Base-by-base conservation (phyloP, 2,113 vertebrate species). In the Myotis yumanensis region DNA sequence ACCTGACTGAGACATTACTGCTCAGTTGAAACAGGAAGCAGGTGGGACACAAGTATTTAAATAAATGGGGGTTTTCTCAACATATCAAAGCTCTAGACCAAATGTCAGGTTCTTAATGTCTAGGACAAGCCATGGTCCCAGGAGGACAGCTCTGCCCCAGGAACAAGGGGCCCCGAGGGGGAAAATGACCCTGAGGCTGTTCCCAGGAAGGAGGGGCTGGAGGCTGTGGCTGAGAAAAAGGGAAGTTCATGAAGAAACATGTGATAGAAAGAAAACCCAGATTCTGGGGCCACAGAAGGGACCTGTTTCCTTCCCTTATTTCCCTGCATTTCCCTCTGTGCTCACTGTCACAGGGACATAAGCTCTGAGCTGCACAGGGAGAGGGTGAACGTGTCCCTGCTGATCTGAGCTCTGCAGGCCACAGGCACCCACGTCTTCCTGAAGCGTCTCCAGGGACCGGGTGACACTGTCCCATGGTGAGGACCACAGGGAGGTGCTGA, bases 351-450 rank as follows among this genome's bases (percentile, higher is more conserved):
- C 22, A 0, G 7, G 8, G 22, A 48, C 6, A 16, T 4, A 0
- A 0, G 2, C 0, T 57, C 32, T 37, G 22, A 72, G 9, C 30
- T 0, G 16, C 17, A 23, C 57, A 64, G 40, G 6, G 0, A 3
- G n/a, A 28, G 0, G 9, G 3, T 16, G 40, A n/a, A 4, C 1
- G 5, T 3, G 51, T n/a, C 28, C 17, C 10, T 48, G 22, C 35
- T 30, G 22, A 15, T 0, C 7, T 48, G 30, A 37, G 52, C 11
- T 28, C 4, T 4, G 30, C 52, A 23, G 48, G 16, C 18, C 18
- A 30, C 46, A 51, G 30, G 75, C 10, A 77, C 30, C 9, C 16
- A 0, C 0, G 0, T 48, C 32, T 3, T 62, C 22, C 79, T 16
- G 40, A 59, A 72, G 25, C 11, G 0, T 40, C 68, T 86, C 17